These are phyloP conservation scores for Bellardia bayeri DNA, from an alignment of 2,888 invertebrate genomes.

Conservation along the genomic window DNA sequence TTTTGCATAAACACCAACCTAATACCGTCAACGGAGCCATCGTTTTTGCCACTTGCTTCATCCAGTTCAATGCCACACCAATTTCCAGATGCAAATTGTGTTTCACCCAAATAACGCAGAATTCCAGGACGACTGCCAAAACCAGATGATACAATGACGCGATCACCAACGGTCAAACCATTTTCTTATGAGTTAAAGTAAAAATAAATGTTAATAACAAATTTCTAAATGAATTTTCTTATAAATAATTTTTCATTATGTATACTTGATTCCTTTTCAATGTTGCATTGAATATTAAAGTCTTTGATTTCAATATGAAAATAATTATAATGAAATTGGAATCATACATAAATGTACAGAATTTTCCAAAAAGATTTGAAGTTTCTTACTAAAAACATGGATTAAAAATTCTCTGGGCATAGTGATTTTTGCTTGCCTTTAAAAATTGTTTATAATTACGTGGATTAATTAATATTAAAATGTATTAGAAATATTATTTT, in stretches of 20 bases:
- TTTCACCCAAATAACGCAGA: conserved; percentile 92
- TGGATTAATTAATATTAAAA: too few relatives aligned
- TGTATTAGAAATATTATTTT: too few relatives aligned
- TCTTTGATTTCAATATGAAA: too few relatives aligned
- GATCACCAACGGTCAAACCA: conserved; percentile 93
- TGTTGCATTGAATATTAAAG: too few relatives aligned
- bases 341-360: background rate
- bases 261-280: too few relatives aligned
- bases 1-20: conserved; percentile 86
- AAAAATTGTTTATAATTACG: too few relatives aligned
- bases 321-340: background rate
- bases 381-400: background rate
- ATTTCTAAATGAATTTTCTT: background rate
- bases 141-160: conserved; percentile 94
- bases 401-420: background rate
- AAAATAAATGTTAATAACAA: background rate
- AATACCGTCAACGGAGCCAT: conserved; percentile 96
- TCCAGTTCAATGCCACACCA: conserved; percentile 99
- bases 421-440: background rate
- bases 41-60: conserved; percentile 97
- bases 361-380: background rate
- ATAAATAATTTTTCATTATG: background rate
- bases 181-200: conserved; percentile 79
- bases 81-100: conserved; percentile 95
- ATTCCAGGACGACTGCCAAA: conserved; percentile 95